Evolutionary conservation across 35 echinoderm and acorn worm species (phyloP).

Genomic region (Apostichopus japonicus): DNA sequence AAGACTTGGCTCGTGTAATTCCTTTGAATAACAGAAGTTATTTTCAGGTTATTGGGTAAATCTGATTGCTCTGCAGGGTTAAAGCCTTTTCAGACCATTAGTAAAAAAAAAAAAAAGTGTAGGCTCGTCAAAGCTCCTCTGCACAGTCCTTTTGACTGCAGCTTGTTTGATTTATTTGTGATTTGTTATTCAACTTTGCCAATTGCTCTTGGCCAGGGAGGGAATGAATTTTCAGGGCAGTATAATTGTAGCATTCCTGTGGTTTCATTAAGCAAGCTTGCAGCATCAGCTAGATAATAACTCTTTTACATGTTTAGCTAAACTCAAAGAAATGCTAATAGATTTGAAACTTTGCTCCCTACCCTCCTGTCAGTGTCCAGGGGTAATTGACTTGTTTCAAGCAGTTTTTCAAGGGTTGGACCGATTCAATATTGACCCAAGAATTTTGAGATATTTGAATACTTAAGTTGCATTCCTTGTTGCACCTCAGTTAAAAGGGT

Average conservation of each 20-base stretch:
- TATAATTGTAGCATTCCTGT: constrained; percentile 8
- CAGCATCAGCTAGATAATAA: too few species aligned
- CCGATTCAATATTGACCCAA: constrained; percentile 12
- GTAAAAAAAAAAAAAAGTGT: too few species aligned
- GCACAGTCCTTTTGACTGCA: too few species aligned
- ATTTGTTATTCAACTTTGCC: not conserved
- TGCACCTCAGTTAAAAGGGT: not conserved
- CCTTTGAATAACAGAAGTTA: too few species aligned
- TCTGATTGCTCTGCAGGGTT: too few species aligned
- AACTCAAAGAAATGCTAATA: too few species aligned
- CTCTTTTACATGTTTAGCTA: too few species aligned
- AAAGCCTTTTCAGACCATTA: too few species aligned
- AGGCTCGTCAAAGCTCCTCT: too few species aligned
- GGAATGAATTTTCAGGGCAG: not conserved
- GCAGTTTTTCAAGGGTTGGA: not conserved
- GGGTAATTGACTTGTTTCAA: constrained; percentile 27
- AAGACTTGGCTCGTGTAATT: too few species aligned
- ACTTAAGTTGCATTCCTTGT: constrained; percentile 34
- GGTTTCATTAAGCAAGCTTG: not conserved
- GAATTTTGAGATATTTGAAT: constrained; percentile 31
- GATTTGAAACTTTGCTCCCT: too few species aligned
- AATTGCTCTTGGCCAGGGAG: not conserved
- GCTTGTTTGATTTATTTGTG: not conserved
- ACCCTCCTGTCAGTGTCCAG: not conserved
- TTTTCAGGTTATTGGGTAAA: too few species aligned